phyloP scores from a whole-genome alignment of 1,140 invertebrate genomes.

The Pogonomyrmex barbatus region DNA sequence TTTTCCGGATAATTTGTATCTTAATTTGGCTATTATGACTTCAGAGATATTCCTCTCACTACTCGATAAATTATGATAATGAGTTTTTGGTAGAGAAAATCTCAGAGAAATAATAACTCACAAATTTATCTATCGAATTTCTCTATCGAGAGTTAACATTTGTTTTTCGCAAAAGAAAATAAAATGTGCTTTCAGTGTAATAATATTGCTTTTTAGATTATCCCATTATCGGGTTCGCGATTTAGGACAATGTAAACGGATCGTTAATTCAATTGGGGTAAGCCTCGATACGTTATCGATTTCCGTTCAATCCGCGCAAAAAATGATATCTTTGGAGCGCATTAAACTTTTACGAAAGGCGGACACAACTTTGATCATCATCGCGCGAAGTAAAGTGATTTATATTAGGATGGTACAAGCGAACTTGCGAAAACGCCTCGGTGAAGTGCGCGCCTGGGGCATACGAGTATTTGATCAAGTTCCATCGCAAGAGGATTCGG shows the following conservation, averaged over 20 bases:
- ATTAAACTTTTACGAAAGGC: constrained; percentile 30
- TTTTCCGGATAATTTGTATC: too few relatives aligned
- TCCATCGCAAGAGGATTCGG: constrained; percentile 19
- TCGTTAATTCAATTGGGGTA: constrained; percentile 14
- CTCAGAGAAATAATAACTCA: not conserved
- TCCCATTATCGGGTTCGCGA: constrained; percentile 1
- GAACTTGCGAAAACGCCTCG: constrained; percentile 40
- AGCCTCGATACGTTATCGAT: not conserved
- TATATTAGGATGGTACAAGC: constrained; percentile 20
- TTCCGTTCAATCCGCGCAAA: not conserved
- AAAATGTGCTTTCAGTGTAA: not conserved
- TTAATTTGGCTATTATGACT: not conserved
- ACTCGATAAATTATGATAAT: not conserved
- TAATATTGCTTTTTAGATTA: not conserved
- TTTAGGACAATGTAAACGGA: not conserved
- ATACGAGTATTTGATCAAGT: constrained; percentile 43
- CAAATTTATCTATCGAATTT: not conserved
- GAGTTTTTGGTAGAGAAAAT: not conserved
- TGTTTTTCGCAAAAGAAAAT: not conserved
- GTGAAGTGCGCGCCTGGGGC: constrained; percentile 5
- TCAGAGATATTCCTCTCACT: not conserved
- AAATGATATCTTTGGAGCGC: not conserved
- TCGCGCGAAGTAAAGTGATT: constrained; percentile 36
- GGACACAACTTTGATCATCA: constrained; percentile 43
- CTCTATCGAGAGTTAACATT: not conserved